Evolutionary conservation across 1,140 invertebrate genomes (phyloP).

Genomic region (Procambarus clarkii): DNA sequence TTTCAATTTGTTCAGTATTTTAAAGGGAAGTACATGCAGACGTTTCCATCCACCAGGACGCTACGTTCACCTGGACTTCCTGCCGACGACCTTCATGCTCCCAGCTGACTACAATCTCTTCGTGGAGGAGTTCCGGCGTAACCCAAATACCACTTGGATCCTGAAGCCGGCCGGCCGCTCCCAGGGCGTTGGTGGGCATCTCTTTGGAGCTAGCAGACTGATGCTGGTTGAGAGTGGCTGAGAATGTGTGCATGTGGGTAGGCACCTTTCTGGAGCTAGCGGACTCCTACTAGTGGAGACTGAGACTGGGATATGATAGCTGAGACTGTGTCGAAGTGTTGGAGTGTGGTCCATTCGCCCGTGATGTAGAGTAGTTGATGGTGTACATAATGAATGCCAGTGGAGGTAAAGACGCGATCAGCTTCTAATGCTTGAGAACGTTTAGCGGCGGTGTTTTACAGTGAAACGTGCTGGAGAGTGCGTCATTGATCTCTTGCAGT

Average conservation of each 20-base stretch:
- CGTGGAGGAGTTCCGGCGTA: conserved; percentile 88
- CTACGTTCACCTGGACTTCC: conserved; percentile 89
- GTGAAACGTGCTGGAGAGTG: no score
- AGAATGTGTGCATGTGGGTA: background rate
- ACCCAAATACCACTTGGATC: conserved; percentile 95
- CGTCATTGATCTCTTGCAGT: no score
- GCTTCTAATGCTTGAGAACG: no score
- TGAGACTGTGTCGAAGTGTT: no score
- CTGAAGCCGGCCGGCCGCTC: conserved; percentile 97
- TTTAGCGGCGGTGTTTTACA: no score
- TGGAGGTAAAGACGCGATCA: no score
- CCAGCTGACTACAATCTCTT: conserved; percentile 82
- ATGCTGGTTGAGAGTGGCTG: background rate
- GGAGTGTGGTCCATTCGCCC: no score
- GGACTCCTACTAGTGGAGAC: no score
- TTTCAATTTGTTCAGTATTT: no score
- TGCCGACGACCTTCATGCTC: conserved; percentile 94
- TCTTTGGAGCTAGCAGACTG: background rate
- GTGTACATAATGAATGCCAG: no score
- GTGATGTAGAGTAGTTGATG: no score
- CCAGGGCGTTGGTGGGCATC: conserved; percentile 78
- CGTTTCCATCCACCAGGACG: conserved; percentile 78
- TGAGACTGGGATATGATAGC: no score
- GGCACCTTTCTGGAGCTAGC: background rate
- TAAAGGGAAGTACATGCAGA: background rate